A percentile compares a stretch with the other conserved stretches of the same genome.
These are phyloP conservation scores for Aporophyla nigra DNA, from an alignment of 2,888 invertebrate species.

Conservation along the genomic window DNA sequence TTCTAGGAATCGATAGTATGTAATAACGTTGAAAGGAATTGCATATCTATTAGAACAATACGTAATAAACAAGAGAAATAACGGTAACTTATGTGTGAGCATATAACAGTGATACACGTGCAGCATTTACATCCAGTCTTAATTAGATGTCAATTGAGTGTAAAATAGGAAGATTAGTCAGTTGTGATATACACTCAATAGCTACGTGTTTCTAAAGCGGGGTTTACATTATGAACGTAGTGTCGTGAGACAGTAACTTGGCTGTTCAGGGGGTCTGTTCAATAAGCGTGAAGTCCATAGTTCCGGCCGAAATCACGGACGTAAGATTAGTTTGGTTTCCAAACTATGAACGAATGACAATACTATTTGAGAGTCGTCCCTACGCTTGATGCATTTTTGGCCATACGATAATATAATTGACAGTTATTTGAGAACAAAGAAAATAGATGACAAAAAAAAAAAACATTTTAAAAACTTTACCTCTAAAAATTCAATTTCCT, in stretches of 20 bases:
- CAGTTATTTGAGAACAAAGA: no score
- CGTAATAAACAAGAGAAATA: no score
- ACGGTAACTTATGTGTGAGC: neutral
- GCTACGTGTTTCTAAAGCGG: neutral
- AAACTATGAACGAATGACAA: no score
- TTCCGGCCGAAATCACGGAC: no score
- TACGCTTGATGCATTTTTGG: no score
- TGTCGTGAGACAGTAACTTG: no score
- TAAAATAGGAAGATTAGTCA: neutral
- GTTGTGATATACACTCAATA: neutral
- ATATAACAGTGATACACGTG: constrained; percentile 9
- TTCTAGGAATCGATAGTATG: neutral
- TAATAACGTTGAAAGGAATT: neutral
- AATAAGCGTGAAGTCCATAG: no score
- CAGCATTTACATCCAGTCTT: neutral
- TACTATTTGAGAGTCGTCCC: no score
- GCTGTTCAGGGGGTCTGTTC: no score
- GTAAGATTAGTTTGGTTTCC: no score
- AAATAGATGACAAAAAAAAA: neutral
- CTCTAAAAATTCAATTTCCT: neutral
- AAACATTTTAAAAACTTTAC: neutral
- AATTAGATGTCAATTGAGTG: constrained; percentile 17
- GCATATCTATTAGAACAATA: neutral
- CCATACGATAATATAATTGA: no score
- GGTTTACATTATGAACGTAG: no score